Evolutionary conservation across 1,140 invertebrate genomes (phyloP).

Genomic region (Diorhabda sublineata): DNA sequence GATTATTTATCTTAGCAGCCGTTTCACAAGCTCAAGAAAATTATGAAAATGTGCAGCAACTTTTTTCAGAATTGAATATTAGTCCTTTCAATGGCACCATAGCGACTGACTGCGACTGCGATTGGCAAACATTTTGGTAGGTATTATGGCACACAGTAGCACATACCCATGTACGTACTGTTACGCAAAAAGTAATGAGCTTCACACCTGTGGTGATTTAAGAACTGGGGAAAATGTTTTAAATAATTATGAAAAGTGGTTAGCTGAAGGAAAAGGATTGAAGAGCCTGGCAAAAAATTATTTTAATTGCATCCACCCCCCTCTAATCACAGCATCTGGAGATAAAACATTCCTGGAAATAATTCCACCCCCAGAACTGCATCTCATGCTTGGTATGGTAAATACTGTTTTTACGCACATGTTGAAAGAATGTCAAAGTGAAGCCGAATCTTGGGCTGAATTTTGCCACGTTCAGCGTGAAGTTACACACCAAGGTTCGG

Average conservation of each 20-base stretch:
- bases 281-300: background rate
- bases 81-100: background rate
- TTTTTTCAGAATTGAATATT: background rate
- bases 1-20: constrained; percentile 4
- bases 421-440: too few relatives aligned
- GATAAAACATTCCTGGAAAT: background rate
- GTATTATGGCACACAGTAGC: background rate
- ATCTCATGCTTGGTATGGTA: background rate
- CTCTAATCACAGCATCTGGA: background rate
- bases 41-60: background rate
- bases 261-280: background rate
- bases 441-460: too few relatives aligned
- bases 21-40: constrained; percentile 2
- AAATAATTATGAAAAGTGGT: background rate
- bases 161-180: background rate
- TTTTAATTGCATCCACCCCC: background rate
- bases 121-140: background rate
- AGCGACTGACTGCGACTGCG: background rate
- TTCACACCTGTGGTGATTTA: background rate
- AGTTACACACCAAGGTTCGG: too few relatives aligned
- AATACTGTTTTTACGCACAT: background rate
- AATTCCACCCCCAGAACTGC: background rate
- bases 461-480: too few relatives aligned
- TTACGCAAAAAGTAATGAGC: background rate
- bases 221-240: background rate